Percentiles rank a stretch among this genome's conserved stretches.
Conservation (phyloP, 2,888 invertebrate genomes). For the Papilio gigon region DNA sequence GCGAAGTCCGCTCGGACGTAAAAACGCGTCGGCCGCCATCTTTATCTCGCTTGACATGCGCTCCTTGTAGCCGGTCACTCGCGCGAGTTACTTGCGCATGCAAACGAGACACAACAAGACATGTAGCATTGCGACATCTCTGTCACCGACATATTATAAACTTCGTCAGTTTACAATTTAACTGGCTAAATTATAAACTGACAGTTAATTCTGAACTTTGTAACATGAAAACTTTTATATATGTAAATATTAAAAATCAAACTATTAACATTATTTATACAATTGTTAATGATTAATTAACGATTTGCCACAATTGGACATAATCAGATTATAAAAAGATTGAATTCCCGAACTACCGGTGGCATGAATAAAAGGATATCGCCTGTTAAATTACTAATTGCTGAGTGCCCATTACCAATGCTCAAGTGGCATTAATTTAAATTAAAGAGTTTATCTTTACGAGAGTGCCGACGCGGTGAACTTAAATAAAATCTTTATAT, state of each 20-base stretch:
- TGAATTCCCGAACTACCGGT: neutral
- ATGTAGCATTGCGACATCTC: slow-evolving; percentile 17
- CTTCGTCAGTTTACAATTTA: neutral
- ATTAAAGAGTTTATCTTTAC: slow-evolving; percentile 23
- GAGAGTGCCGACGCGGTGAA: neutral
- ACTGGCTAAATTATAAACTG: neutral
- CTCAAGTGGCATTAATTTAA: slow-evolving; percentile 19
- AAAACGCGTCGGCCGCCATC: slow-evolving; percentile 34
- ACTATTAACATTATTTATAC: too few species aligned
- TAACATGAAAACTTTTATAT: neutral
- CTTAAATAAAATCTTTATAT: neutral
- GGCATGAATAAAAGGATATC: slow-evolving; percentile 30
- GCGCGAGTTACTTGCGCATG: slow-evolving; percentile 40
- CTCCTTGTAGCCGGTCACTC: slow-evolving; percentile 38
- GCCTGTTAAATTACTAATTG: slow-evolving; percentile 35
- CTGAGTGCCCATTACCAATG: slow-evolving; percentile 18
- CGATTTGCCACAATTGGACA: too few species aligned
- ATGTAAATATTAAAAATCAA: too few species aligned
- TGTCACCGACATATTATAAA: neutral
- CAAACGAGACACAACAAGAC: slow-evolving; percentile 33
- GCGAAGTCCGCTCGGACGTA: slow-evolving; percentile 10
- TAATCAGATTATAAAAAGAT: neutral
- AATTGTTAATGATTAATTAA: too few species aligned
- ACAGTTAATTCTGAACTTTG: neutral
- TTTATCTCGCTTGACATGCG: slow-evolving; percentile 39